These are phyloP conservation scores for Heliothis peltigera DNA, from an alignment of 2,888 invertebrate species.

Conservation along the genomic window DNA sequence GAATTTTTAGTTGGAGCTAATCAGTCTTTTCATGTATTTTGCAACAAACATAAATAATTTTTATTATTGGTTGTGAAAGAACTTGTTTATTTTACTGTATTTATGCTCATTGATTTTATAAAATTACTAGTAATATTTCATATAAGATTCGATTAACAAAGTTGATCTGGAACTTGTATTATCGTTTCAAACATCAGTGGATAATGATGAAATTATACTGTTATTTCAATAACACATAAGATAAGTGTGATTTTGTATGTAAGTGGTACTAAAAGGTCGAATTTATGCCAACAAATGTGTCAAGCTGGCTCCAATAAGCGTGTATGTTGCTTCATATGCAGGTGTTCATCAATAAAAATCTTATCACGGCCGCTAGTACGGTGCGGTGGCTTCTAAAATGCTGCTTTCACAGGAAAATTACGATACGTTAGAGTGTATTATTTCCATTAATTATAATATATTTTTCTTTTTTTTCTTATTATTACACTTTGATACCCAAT, in stretches of 20 bases:
- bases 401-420: not conserved
- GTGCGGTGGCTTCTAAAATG: conserved; percentile 62
- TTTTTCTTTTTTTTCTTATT: not conserved
- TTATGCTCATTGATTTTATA: conserved; percentile 11
- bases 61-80: not conserved
- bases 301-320: conserved; percentile 27
- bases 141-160: conserved; percentile 30
- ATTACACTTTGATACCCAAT: no score
- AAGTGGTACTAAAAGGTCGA: no score
- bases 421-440: not conserved
- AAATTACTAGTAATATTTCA: conserved; percentile 21
- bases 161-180: conserved; percentile 34
- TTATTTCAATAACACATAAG: no score
- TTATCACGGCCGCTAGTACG: conserved; percentile 61
- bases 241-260: no score
- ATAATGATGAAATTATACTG: no score
- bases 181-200: conserved; percentile 10
- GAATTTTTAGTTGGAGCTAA: no score
- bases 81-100: not conserved
- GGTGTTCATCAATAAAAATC: conserved; percentile 67
- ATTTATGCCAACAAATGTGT: no score
- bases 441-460: not conserved
- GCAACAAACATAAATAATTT: no score
- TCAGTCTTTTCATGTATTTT: no score
- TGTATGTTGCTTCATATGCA: conserved; percentile 51